These are phyloP conservation scores for Crematogaster levior DNA, from an alignment of 2,888 invertebrate species.

Conservation along the genomic window DNA sequence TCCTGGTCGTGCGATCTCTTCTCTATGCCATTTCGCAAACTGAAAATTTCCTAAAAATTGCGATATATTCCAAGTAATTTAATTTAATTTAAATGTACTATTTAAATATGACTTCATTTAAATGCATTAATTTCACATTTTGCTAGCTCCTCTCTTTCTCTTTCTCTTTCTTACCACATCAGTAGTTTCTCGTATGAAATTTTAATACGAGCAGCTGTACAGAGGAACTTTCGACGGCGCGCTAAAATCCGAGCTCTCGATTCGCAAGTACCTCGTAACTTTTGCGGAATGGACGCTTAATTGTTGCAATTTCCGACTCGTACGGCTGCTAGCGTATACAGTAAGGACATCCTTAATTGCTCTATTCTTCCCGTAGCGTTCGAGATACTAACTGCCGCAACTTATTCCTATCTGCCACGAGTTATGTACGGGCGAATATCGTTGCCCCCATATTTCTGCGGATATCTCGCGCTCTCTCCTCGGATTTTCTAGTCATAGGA, in stretches of 20 bases:
- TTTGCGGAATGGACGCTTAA: slow-evolving; percentile 63
- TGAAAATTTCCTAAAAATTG: not conserved
- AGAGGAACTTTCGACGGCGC: not conserved
- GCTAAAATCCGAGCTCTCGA: slow-evolving; percentile 28
- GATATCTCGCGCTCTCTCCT: slow-evolving; percentile 35
- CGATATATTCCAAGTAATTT: not conserved
- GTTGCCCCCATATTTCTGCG: slow-evolving; percentile 70
- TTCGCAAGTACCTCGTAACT: slow-evolving; percentile 42
- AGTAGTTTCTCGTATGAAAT: not conserved
- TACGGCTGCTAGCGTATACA: slow-evolving; percentile 58
- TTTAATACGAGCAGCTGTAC: slow-evolving; percentile 36
- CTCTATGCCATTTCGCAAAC: not conserved
- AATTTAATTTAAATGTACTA: not conserved
- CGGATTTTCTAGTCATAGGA: slow-evolving; percentile 52
- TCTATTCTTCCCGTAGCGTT: slow-evolving; percentile 68
- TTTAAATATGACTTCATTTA: not conserved
- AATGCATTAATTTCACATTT: slow-evolving; percentile 19
- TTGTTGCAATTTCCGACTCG: slow-evolving; percentile 64
- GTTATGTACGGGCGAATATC: slow-evolving; percentile 72
- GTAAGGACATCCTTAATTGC: slow-evolving; percentile 70
- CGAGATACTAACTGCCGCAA: slow-evolving; percentile 69
- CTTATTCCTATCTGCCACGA: slow-evolving; percentile 70
- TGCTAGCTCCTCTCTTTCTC: not conserved
- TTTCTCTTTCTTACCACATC: not conserved
- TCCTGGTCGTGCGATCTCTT: not conserved